phyloP scores from a whole-genome alignment of 2,888 invertebrate species.

The Drosophila formosana region DNA sequence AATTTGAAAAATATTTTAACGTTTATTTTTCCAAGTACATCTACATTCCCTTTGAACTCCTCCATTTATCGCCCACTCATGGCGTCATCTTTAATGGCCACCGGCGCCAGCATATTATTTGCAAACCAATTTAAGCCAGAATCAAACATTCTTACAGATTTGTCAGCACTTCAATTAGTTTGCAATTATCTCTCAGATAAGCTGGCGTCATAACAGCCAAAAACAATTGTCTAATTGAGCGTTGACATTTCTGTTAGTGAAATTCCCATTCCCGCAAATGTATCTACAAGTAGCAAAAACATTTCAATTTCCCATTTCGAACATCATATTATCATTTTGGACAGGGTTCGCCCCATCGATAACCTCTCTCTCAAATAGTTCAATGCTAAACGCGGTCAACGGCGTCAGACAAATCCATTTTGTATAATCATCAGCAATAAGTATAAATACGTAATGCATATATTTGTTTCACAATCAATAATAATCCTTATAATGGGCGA shows the following conservation, averaged over 20 bases:
- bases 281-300: slow-evolving; percentile 22
- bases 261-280: slow-evolving; percentile 1
- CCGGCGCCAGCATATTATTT: background rate
- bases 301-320: slow-evolving; percentile 6
- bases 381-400: slow-evolving; percentile 71
- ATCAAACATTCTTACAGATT: background rate
- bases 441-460: slow-evolving; percentile 13
- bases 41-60: slow-evolving; percentile 1
- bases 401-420: slow-evolving; percentile 34
- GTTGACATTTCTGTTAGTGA: background rate
- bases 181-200: background rate
- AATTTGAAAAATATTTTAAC: slow-evolving; percentile 36
- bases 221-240: background rate
- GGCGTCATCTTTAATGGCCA: slow-evolving; percentile 4
- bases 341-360: slow-evolving; percentile 36
- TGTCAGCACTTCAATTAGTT: slow-evolving; percentile 2
- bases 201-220: background rate
- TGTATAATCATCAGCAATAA: slow-evolving; percentile 22
- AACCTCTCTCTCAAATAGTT: slow-evolving; percentile 63
- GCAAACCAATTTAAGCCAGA: slow-evolving; percentile 1
- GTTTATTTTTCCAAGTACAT: slow-evolving; percentile 13
- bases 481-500: background rate
- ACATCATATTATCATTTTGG: too few relatives aligned
- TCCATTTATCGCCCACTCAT: background rate
- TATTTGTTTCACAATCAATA: slow-evolving; percentile 3